Evolutionary conservation across 1,140 invertebrate genomes (phyloP).

Genomic region (Aradophagus sp.): DNA sequence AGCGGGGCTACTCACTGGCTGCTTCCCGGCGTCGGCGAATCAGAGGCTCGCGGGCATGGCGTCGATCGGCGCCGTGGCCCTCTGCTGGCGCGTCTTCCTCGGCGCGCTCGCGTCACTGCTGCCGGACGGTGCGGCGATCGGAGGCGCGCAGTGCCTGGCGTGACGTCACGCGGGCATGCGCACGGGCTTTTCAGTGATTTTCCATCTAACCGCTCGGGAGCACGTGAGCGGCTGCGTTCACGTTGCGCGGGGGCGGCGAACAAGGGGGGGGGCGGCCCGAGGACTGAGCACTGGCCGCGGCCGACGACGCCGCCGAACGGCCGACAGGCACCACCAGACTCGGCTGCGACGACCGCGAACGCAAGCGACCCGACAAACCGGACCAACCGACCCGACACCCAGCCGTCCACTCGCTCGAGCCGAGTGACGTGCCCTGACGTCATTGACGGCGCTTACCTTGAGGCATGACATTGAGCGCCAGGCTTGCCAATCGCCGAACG

Average conservation of each 20-base stretch:
- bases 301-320: slow-evolving; percentile 1
- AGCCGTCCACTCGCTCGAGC: slow-evolving; percentile 74
- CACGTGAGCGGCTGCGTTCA: slow-evolving; percentile 65
- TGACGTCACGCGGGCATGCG: slow-evolving; percentile 74
- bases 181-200: slow-evolving; percentile 73
- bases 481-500: slow-evolving; percentile 60
- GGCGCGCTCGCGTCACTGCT: slow-evolving; percentile 18
- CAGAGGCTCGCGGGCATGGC: slow-evolving; percentile 11
- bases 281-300: slow-evolving; percentile 6
- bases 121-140: slow-evolving; percentile 59
- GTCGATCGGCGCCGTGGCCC: neutral
- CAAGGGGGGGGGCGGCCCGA: too few relatives aligned
- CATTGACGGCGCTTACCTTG: slow-evolving; percentile 76
- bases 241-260: too few relatives aligned
- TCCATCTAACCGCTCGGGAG: slow-evolving; percentile 66
- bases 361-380: neutral
- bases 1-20: slow-evolving; percentile 64
- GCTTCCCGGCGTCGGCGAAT: slow-evolving; percentile 28
- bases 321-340: neutral
- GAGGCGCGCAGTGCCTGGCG: slow-evolving; percentile 69
- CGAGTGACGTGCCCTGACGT: slow-evolving; percentile 75
- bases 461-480: slow-evolving; percentile 74
- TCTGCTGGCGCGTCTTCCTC: slow-evolving; percentile 12
- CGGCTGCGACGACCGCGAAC: neutral
- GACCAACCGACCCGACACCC: slow-evolving; percentile 49